Percentiles rank a stretch among this genome's conserved stretches.
Conservation (phyloP, 2,797 vertebrate genomes). For the Melopsittacus undulatus region DNA sequence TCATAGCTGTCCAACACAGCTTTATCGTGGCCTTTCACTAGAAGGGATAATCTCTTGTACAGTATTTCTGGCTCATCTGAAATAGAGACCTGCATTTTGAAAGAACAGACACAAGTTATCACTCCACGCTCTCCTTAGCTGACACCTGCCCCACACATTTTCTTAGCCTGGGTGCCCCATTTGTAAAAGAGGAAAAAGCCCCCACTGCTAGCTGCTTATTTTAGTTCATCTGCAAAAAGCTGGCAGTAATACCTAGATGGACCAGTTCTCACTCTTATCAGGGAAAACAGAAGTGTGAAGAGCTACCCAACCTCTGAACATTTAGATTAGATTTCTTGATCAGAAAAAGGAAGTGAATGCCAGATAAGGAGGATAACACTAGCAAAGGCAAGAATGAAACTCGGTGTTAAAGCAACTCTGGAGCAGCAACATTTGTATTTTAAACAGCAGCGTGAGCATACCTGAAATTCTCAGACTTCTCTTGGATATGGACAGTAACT, state of each 20-base stretch:
- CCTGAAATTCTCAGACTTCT: not conserved
- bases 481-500: not conserved
- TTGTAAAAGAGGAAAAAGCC: not conserved
- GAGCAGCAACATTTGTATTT: not conserved
- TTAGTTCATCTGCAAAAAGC: not conserved
- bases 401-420: not conserved
- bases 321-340: not conserved
- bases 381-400: not conserved
- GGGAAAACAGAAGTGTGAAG: not conserved
- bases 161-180: not conserved
- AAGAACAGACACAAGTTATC: conserved; percentile 19
- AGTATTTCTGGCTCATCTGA: conserved; percentile 89
- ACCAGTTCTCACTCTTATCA: not conserved
- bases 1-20: conserved; percentile 95
- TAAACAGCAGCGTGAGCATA: not conserved
- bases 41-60: conserved; percentile 86
- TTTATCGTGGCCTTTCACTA: conserved; percentile 92
- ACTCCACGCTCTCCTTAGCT: not conserved
- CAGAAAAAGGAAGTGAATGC: not conserved
- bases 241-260: not conserved
- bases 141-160: not conserved
- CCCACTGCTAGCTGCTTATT: not conserved
- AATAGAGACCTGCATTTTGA: conserved; percentile 80
- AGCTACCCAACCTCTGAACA: not conserved
- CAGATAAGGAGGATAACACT: not conserved